A percentile compares a stretch with the other conserved stretches of the same genome.
phyloP scores from a whole-genome alignment of 2,797 vertebrate genomes.

The Aratinga solstitialis region DNA sequence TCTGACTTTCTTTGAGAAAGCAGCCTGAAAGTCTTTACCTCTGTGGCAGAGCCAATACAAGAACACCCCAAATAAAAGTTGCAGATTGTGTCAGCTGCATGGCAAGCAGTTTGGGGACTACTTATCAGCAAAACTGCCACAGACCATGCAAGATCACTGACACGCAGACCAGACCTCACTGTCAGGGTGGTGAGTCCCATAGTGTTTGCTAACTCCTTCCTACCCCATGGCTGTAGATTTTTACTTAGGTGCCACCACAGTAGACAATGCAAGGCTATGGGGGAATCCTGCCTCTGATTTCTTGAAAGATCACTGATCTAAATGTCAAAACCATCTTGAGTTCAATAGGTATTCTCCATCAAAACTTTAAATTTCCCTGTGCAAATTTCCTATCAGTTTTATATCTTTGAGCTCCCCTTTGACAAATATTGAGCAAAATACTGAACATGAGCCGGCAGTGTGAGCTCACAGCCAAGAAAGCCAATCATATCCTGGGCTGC shows the following conservation, averaged over 20 bases:
- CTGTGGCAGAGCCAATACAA: background rate
- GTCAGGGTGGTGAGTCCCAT: background rate
- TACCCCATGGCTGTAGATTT: background rate
- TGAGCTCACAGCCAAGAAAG: no score
- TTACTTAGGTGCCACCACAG: fast-evolving
- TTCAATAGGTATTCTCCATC: background rate
- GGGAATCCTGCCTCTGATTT: background rate
- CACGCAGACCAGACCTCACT: background rate
- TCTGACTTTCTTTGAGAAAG: background rate
- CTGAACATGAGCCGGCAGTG: no score
- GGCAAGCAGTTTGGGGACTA: background rate
- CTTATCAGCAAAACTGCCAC: background rate
- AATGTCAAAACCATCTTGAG: background rate
- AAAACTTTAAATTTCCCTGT: background rate
- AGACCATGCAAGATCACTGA: background rate
- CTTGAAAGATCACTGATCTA: background rate
- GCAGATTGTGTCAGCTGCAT: background rate
- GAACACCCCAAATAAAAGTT: background rate
- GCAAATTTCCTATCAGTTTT: background rate
- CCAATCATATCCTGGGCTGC: no score
- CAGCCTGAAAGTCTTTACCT: background rate
- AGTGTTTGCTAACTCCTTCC: background rate
- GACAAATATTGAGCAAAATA: background rate
- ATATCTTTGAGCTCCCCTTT: background rate
- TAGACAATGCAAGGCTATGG: background rate